Evolutionary conservation across 2,797 vertebrate species (phyloP).

Genomic region (Mallotus villosus): DNA sequence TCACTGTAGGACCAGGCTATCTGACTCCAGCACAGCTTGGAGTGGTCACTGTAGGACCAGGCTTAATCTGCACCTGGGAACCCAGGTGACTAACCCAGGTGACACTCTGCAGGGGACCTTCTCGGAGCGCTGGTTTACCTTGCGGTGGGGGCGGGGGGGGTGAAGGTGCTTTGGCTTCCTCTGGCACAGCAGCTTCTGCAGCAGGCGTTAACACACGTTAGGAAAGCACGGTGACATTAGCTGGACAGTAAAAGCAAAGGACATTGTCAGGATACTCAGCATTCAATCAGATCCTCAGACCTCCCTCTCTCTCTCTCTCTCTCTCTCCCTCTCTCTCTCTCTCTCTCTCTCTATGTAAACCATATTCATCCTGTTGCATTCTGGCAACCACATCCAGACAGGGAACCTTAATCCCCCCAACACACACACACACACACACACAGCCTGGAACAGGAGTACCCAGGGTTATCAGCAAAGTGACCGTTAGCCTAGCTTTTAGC

Average conservation of each 20-base stretch:
- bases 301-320: not conserved
- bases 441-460: no score
- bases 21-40: no score
- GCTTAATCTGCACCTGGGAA: not conserved
- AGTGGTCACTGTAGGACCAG: not conserved
- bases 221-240: constrained; percentile 38
- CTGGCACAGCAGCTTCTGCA: constrained; percentile 63
- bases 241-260: constrained; percentile 11
- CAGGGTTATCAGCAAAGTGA: no score
- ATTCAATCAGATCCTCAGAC: constrained; percentile 21
- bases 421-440: no score
- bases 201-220: constrained; percentile 67
- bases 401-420: no score
- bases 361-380: not conserved
- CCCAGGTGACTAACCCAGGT: not conserved
- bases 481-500: no score
- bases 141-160: constrained; percentile 74
- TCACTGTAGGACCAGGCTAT: not conserved
- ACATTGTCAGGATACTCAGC: constrained; percentile 31
- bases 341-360: not conserved
- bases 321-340: not conserved
- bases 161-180: constrained; percentile 72
- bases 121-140: constrained; percentile 63
- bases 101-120: not conserved
- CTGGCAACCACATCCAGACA: not conserved